phyloP scores from a whole-genome alignment of 2,797 vertebrate species.

The Aulostomus chinensis region DNA sequence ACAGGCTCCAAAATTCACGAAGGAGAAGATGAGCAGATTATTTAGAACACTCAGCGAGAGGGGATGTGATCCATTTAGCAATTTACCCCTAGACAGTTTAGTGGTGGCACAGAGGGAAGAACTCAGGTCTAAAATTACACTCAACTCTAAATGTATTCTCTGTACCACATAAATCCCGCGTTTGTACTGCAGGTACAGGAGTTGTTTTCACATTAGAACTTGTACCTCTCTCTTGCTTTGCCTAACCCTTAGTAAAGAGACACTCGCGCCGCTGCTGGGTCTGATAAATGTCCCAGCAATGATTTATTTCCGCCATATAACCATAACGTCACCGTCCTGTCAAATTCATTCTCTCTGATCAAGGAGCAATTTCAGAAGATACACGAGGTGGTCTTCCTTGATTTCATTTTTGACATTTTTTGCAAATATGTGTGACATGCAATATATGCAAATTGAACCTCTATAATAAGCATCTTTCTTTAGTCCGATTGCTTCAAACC shows the following conservation, averaged over 20 bases:
- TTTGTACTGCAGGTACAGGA: too few relatives aligned
- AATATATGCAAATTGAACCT: constrained; percentile 73
- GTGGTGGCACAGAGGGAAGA: constrained; percentile 15
- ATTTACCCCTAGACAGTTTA: constrained; percentile 37
- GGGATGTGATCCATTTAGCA: constrained; percentile 46
- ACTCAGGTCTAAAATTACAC: too few relatives aligned
- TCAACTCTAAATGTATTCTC: too few relatives aligned
- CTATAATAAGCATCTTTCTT: constrained; percentile 70
- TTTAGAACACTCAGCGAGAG: constrained; percentile 36
- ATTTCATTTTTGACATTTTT: constrained; percentile 70
- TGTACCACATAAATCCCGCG: too few relatives aligned
- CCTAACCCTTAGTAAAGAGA: not conserved
- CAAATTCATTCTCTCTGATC: constrained; percentile 64
- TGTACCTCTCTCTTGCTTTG: not conserved
- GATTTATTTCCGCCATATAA: constrained; percentile 58
- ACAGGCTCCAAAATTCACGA: constrained; percentile 15
- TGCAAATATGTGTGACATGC: constrained; percentile 64
- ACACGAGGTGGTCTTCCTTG: constrained; percentile 46
- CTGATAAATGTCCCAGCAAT: constrained; percentile 52
- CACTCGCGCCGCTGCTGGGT: constrained; percentile 29
- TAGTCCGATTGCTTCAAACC: constrained; percentile 58
- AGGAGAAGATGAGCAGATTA: constrained; percentile 39
- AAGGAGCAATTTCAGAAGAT: constrained; percentile 66
- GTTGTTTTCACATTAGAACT: too few relatives aligned
- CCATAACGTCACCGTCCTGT: constrained; percentile 54